Percentiles rank a stretch among this genome's conserved stretches.
Conservation (phyloP, 92 coral and sea anemone genomes). For the Umimayanthus kanabou region DNA sequence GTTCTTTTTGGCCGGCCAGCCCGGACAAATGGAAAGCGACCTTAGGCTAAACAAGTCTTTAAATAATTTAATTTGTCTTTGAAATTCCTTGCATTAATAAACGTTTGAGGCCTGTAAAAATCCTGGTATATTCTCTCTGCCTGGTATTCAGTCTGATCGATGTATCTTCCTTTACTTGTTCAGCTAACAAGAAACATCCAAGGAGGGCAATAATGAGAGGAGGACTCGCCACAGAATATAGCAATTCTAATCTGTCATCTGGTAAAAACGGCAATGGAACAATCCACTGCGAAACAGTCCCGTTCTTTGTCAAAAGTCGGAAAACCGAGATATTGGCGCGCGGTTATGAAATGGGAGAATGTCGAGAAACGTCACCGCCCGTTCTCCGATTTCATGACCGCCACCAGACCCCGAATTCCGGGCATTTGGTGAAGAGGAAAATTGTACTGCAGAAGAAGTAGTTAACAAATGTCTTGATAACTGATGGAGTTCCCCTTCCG, state of each 20-base stretch:
- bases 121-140: neutral
- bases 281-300: neutral
- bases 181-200: constrained; percentile 21
- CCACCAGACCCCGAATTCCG: neutral
- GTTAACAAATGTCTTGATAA: neutral
- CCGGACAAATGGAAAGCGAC: too few species aligned
- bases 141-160: neutral
- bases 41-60: too few species aligned
- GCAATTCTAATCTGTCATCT: neutral
- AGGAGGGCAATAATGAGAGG: neutral
- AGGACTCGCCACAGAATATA: neutral
- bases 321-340: too few species aligned
- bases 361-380: too few species aligned
- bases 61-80: neutral
- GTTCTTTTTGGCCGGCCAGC: too few species aligned
- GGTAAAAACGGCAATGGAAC: neutral
- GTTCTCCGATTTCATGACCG: too few species aligned
- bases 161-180: neutral
- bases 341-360: too few species aligned
- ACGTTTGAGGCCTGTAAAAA: neutral
- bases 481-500: too few species aligned
- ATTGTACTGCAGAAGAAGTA: neutral
- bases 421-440: neutral
- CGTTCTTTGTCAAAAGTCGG: neutral
- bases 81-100: neutral